A percentile compares a stretch with the other conserved stretches of the same genome.
Conservation (phyloP, 2,888 invertebrate species). For the Drosophila hamatofila region DNA sequence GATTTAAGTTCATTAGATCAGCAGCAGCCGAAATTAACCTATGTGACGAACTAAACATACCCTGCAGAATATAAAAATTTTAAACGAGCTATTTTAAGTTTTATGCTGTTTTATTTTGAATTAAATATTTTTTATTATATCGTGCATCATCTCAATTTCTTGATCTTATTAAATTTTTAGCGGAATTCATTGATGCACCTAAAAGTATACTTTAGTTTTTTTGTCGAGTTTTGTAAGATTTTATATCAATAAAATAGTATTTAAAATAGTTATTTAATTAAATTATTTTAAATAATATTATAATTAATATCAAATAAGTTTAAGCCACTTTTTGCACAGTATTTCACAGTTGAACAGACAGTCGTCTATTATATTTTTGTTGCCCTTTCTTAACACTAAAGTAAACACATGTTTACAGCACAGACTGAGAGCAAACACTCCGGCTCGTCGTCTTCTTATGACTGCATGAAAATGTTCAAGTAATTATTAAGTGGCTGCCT, state of each 20-base stretch:
- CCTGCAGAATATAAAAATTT: neutral
- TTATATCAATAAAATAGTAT: neutral
- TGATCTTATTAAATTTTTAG: neutral
- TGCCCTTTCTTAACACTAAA: constrained; percentile 65
- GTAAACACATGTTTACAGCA: constrained; percentile 72
- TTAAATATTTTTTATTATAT: neutral
- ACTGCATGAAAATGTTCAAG: constrained; percentile 75
- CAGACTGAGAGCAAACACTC: constrained; percentile 42
- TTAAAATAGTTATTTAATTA: neutral
- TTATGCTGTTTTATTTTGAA: too few relatives aligned
- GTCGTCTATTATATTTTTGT: constrained; percentile 14
- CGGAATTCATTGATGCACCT: neutral
- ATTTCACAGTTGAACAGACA: neutral
- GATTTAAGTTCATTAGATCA: constrained; percentile 44
- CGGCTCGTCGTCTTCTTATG: constrained; percentile 32
- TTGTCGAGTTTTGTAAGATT: neutral
- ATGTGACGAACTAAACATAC: neutral
- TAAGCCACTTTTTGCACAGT: neutral
- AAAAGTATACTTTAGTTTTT: neutral
- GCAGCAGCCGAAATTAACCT: constrained; percentile 9
- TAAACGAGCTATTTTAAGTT: too few relatives aligned
- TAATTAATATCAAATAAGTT: neutral
- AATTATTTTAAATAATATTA: neutral
- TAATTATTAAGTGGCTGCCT: constrained; percentile 79
- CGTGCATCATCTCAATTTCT: neutral